A percentile compares a stretch with the other conserved stretches of the same genome.
Conservation (phyloP, 2,888 invertebrate species). For the Glyphotaelius pellucidus region DNA sequence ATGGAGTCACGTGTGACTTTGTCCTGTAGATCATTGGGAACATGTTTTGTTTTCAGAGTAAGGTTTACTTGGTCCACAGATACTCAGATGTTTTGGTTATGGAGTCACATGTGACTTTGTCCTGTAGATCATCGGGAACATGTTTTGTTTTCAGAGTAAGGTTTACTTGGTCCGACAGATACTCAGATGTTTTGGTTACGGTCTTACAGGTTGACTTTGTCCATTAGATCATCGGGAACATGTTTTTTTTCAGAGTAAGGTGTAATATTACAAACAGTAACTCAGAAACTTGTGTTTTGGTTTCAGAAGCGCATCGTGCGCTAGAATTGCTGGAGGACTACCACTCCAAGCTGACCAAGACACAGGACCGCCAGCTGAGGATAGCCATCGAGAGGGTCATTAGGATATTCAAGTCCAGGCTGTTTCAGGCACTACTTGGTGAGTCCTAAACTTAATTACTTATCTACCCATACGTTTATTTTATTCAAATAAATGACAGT, state of each 20-base stretch:
- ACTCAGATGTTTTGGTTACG: not conserved
- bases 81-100: no score
- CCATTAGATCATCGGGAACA: not conserved
- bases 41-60: not conserved
- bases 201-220: not conserved
- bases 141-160: not conserved
- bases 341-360: constrained; percentile 94
- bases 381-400: constrained; percentile 98
- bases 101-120: no score
- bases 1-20: not conserved
- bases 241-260: not conserved
- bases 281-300: constrained; percentile 57
- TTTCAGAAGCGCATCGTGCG: constrained; percentile 97
- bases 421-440: constrained; percentile 99
- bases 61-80: no score
- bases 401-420: constrained; percentile 97
- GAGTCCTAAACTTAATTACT: constrained; percentile 71
- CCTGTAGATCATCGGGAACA: no score
- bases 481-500: not conserved
- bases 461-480: not conserved
- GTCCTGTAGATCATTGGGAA: not conserved
- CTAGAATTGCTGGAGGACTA: constrained; percentile 99
- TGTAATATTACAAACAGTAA: not conserved
- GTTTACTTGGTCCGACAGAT: not conserved
- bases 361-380: constrained; percentile 96